Evolutionary conservation across 2,797 vertebrate species (phyloP).

Genomic region (Furcifer pardalis): DNA sequence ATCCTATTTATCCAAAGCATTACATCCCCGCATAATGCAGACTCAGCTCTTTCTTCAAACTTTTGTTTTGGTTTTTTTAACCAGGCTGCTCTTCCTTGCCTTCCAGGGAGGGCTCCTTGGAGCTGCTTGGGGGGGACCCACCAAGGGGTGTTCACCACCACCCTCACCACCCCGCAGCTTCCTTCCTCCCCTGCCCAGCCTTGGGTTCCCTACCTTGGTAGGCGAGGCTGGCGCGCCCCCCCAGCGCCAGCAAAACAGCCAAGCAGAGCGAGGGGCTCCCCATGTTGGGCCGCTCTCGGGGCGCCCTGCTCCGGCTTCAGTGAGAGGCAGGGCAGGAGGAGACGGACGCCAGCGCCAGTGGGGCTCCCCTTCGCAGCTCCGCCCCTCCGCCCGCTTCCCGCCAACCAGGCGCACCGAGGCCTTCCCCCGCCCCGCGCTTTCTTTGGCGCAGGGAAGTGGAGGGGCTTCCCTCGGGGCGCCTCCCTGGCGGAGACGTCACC

Average conservation of each 20-base stretch:
- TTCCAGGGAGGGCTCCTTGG: too few species aligned
- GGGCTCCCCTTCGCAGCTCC: conserved; percentile 38
- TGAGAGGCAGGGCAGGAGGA: too few species aligned
- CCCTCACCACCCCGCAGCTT: too few species aligned
- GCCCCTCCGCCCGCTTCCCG: conserved; percentile 7
- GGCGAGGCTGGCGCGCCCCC: conserved; percentile 44
- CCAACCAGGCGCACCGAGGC: not conserved
- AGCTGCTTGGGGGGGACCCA: too few species aligned
- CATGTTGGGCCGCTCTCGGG: conserved; percentile 57
- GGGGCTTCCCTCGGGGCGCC: not conserved
- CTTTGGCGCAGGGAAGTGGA: conserved; percentile 22
- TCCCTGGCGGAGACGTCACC: not conserved
- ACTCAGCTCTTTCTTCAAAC: too few species aligned
- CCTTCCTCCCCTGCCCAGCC: not conserved
- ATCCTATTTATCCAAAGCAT: too few species aligned
- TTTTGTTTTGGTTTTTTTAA: too few species aligned
- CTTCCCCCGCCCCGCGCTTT: conserved; percentile 28
- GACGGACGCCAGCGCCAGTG: conserved; percentile 17
- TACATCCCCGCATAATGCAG: too few species aligned
- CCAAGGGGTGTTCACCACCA: too few species aligned
- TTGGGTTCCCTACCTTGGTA: conserved; percentile 65
- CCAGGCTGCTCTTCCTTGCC: too few species aligned
- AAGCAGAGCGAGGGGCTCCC: conserved; percentile 56
- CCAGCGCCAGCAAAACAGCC: conserved; percentile 58
- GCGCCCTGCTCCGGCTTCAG: conserved; percentile 20